Percentiles rank a stretch among this genome's conserved stretches.
Conservation (phyloP, 2,797 vertebrate species). For the Glyptemys insculpta region DNA sequence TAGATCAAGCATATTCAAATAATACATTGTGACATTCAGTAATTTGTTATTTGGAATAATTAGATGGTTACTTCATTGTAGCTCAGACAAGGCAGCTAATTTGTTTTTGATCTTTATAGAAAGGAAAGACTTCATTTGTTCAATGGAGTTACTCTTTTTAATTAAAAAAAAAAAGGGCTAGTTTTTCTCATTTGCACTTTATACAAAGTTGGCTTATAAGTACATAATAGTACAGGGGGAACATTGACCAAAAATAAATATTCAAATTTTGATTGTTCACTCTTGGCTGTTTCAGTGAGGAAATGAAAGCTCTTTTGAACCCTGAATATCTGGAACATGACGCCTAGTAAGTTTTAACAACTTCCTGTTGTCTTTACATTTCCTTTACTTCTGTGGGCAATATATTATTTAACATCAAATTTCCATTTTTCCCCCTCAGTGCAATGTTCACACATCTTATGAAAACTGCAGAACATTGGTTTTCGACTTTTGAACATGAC, state of each 20-base stretch:
- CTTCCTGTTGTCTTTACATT: constrained; percentile 54
- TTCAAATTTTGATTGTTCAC: constrained; percentile 69
- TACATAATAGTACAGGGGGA: constrained; percentile 61
- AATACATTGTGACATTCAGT: constrained; percentile 77
- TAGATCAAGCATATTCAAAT: constrained; percentile 78
- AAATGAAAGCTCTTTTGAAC: constrained; percentile 95
- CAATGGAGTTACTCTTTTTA: constrained; percentile 77
- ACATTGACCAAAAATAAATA: constrained; percentile 65
- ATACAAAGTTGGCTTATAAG: constrained; percentile 72
- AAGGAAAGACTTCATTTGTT: constrained; percentile 79
- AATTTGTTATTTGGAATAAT: constrained; percentile 81
- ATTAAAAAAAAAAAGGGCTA: constrained; percentile 72
- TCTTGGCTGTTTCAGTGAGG: constrained; percentile 88
- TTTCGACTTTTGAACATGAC: constrained; percentile 96
- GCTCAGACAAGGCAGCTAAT: constrained; percentile 75
- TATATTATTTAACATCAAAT: constrained; percentile 48
- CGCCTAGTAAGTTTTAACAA: constrained; percentile 91
- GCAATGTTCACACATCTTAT: constrained; percentile 96
- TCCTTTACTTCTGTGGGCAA: constrained; percentile 19
- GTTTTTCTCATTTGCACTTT: constrained; percentile 75
- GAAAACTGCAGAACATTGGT: constrained; percentile 98
- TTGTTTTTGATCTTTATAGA: constrained; percentile 79
- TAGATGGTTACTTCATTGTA: constrained; percentile 79
- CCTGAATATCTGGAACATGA: constrained; percentile 95
- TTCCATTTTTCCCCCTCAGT: constrained; percentile 81